Evolutionary conservation across 1,140 invertebrate genomes (phyloP).

Genomic region (Globodera ellingtonae): DNA sequence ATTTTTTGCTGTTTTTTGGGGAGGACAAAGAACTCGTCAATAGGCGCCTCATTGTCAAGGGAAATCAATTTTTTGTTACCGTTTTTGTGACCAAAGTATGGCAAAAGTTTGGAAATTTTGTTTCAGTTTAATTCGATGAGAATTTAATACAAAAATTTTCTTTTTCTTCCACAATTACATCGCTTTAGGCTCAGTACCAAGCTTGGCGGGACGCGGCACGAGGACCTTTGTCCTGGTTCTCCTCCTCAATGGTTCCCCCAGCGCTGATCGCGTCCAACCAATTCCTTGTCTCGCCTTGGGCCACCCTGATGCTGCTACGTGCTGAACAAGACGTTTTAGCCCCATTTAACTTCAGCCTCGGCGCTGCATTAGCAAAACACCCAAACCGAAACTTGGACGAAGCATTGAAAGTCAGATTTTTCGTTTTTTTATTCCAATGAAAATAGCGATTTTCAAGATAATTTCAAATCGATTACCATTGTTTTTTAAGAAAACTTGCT

Average conservation of each 20-base stretch:
- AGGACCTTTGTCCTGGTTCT: slow-evolving; percentile 49
- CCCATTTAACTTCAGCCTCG: slow-evolving; percentile 12
- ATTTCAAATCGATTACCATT: too few species aligned
- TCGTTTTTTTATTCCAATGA: neutral
- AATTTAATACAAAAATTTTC: slow-evolving; percentile 4
- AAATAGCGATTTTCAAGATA: neutral
- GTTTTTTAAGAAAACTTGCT: slow-evolving; percentile 36
- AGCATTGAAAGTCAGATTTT: slow-evolving; percentile 28
- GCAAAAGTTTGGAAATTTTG: neutral
- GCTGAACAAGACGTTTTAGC: slow-evolving; percentile 35
- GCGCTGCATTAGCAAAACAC: slow-evolving; percentile 34
- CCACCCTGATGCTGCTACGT: slow-evolving; percentile 38
- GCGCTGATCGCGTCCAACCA: slow-evolving; percentile 28
- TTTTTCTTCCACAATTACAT: neutral
- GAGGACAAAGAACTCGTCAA: too few species aligned
- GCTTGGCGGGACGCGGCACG: slow-evolving; percentile 40
- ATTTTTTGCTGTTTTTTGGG: too few species aligned
- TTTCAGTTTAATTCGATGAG: neutral
- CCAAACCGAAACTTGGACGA: slow-evolving; percentile 40
- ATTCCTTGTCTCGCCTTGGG: slow-evolving; percentile 40
- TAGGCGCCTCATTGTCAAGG: too few species aligned
- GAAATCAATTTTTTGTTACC: too few species aligned
- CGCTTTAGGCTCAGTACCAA: slow-evolving; percentile 37
- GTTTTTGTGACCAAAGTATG: too few species aligned
- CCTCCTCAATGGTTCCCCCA: slow-evolving; percentile 35